phyloP scores from a whole-genome alignment of 2,113 vertebrate species.

The Alethe diademata region DNA sequence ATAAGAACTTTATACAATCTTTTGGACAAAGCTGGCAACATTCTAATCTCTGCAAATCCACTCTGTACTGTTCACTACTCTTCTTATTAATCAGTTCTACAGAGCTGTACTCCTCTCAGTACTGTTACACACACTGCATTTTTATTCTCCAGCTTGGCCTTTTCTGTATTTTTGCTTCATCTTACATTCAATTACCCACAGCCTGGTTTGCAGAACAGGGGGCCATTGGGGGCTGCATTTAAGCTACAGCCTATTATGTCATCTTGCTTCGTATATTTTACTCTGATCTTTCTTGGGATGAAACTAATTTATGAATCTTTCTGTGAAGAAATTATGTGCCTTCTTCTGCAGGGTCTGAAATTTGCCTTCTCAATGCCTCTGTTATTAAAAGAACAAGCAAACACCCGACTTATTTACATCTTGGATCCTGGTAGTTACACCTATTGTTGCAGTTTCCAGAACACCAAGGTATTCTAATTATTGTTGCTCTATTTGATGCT shows the following conservation, averaged over 20 bases:
- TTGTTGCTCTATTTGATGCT: constrained; percentile 16
- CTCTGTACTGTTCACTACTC: constrained; percentile 59
- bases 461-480: constrained; percentile 32
- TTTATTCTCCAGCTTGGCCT: constrained; percentile 68
- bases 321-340: constrained; percentile 36
- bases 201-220: constrained; percentile 35
- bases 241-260: constrained; percentile 45
- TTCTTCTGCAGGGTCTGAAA: constrained; percentile 53
- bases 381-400: constrained; percentile 49
- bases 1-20: constrained; percentile 66
- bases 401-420: constrained; percentile 20
- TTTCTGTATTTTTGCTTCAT: constrained; percentile 68
- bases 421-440: constrained; percentile 26
- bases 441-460: constrained; percentile 41
- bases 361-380: constrained; percentile 53
- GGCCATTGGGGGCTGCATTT: constrained; percentile 28
- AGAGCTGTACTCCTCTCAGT: constrained; percentile 48
- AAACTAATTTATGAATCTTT: constrained; percentile 68
- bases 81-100: constrained; percentile 73
- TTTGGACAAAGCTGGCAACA: constrained; percentile 68
- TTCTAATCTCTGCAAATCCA: constrained; percentile 78
- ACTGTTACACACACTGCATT: constrained; percentile 57
- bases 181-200: constrained; percentile 68
- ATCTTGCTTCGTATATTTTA: constrained; percentile 64
- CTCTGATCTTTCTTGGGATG: constrained; percentile 51